Conservation (phyloP, 2,113 vertebrate genomes). For the Melierax canorus region DNA sequence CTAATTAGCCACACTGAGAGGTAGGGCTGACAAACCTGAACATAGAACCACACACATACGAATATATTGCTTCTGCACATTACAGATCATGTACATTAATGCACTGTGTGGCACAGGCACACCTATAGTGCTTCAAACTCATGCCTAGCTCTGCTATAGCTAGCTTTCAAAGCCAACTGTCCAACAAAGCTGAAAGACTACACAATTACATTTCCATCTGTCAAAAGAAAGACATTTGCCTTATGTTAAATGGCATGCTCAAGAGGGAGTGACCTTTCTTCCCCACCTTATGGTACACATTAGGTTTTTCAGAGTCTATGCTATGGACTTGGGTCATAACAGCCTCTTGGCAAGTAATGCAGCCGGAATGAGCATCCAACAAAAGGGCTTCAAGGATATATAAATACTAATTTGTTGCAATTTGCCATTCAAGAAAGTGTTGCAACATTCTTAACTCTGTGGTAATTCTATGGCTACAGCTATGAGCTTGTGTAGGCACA, state of each 20-base stretch:
- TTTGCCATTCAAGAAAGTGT: background rate
- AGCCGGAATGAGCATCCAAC: background rate
- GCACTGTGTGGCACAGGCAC: background rate
- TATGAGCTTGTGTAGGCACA: background rate
- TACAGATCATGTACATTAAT: rapidly evolving
- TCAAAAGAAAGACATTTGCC: background rate
- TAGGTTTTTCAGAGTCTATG: background rate
- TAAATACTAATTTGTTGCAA: background rate
- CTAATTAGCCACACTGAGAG: background rate
- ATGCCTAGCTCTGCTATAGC: background rate
- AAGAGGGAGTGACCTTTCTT: background rate
- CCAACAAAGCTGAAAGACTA: background rate
- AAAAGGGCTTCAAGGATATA: background rate
- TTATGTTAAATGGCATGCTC: background rate
- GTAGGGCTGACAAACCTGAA: background rate
- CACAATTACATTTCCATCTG: background rate
- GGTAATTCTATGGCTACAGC: background rate
- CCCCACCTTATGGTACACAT: rapidly evolving
- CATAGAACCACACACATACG: background rate
- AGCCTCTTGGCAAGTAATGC: background rate
- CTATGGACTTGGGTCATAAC: background rate
- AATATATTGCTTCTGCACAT: background rate
- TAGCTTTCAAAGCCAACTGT: background rate
- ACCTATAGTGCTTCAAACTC: background rate
- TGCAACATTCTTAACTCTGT: background rate